A percentile compares a stretch with the other conserved stretches of the same genome.
Conservation (phyloP, 2,888 invertebrate genomes). For the Crioceris asparagi region DNA sequence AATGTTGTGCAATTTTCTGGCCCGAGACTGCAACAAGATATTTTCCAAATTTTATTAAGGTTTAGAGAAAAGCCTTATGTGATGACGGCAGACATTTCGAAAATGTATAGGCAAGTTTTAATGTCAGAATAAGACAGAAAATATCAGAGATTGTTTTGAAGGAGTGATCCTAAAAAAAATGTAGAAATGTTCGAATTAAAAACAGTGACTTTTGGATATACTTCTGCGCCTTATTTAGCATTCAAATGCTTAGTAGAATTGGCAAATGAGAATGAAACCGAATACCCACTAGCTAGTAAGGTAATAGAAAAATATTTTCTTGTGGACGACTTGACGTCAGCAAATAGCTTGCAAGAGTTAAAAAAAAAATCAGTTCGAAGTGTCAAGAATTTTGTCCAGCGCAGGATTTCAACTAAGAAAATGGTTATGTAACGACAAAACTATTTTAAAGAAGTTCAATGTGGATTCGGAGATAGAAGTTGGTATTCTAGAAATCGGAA, state of each 20-base stretch:
- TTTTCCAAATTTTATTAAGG: slow-evolving; percentile 8
- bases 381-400: slow-evolving; percentile 10
- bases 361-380: slow-evolving; percentile 11
- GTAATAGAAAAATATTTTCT: slow-evolving; percentile 15
- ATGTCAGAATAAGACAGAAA: slow-evolving; percentile 5
- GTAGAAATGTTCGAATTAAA: slow-evolving; percentile 8
- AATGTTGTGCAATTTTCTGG: slow-evolving; percentile 11
- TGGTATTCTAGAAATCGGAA: slow-evolving; percentile 10
- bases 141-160: slow-evolving; percentile 8
- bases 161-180: slow-evolving; percentile 5
- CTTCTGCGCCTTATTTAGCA: slow-evolving; percentile 9
- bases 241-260: slow-evolving; percentile 5
- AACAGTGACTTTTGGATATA: slow-evolving; percentile 10
- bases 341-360: slow-evolving; percentile 10
- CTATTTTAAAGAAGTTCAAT: slow-evolving; percentile 7
- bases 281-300: slow-evolving; percentile 9
- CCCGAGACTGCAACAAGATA: slow-evolving; percentile 7
- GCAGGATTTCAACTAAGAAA: slow-evolving; percentile 14
- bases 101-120: slow-evolving; percentile 13
- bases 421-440: slow-evolving; percentile 8
- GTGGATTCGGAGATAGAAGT: slow-evolving; percentile 2
- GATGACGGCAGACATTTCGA: slow-evolving; percentile 10
- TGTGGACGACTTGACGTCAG: slow-evolving; percentile 17
- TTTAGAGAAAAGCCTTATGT: slow-evolving; percentile 7
- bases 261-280: background rate